These are phyloP conservation scores for Chrysopilus asiliformis DNA, from an alignment of 2,888 invertebrate genomes.

Conservation along the genomic window DNA sequence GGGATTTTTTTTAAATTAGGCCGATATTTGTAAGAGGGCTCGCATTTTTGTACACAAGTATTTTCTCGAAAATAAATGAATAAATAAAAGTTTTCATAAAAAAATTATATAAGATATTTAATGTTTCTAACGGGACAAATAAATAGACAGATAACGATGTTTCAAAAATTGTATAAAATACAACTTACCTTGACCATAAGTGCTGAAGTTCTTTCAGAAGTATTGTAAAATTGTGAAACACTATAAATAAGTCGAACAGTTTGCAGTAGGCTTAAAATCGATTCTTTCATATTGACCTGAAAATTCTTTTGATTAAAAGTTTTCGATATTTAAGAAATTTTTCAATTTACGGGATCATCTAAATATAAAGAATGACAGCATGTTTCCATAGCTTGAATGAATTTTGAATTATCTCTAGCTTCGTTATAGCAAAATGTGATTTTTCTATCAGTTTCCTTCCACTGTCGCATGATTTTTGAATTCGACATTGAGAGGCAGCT, in stretches of 20 bases:
- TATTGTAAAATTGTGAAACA: slow-evolving; percentile 92
- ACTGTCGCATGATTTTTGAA: slow-evolving; percentile 64
- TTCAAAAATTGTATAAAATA: no score
- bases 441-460: slow-evolving; percentile 77
- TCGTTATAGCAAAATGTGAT: slow-evolving; percentile 93
- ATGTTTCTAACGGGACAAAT: no score
- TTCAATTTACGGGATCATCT: slow-evolving; percentile 63
- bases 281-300: slow-evolving; percentile 46
- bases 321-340: neutral
- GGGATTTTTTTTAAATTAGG: neutral
- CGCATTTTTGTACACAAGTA: no score
- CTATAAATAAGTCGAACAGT: slow-evolving; percentile 87
- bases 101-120: no score
- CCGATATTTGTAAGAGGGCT: no score
- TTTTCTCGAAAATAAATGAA: no score
- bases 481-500: slow-evolving; percentile 60
- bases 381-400: slow-evolving; percentile 85
- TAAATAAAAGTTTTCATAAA: no score
- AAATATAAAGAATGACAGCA: slow-evolving; percentile 88
- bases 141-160: no score
- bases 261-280: slow-evolving; percentile 76
- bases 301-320: slow-evolving; percentile 11
- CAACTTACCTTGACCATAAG: slow-evolving; percentile 77
- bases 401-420: slow-evolving; percentile 91
- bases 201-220: slow-evolving; percentile 89